A percentile compares a stretch with the other conserved stretches of the same genome.
phyloP scores from a whole-genome alignment of 2,797 vertebrate species.

The Platyrinchus mystaceus region DNA sequence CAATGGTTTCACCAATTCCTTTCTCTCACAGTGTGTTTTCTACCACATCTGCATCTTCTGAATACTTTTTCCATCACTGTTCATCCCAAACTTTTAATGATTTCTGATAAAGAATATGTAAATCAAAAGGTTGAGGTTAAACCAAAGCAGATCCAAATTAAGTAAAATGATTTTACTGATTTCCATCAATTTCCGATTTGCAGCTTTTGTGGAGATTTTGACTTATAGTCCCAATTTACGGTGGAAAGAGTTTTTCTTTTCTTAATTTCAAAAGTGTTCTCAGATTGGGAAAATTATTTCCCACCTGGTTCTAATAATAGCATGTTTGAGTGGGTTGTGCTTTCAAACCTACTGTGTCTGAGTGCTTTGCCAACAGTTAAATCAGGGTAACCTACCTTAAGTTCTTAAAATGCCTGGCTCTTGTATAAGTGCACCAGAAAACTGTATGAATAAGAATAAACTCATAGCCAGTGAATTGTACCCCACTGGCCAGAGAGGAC shows the following conservation, averaged over 20 bases:
- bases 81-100: background rate
- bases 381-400: constrained; percentile 46
- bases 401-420: background rate
- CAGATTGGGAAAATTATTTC: constrained; percentile 23
- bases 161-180: background rate
- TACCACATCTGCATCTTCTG: background rate
- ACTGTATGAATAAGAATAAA: background rate
- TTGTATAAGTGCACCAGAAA: constrained; percentile 39
- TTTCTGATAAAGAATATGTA: background rate
- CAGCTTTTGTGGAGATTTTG: background rate
- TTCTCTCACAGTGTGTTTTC: background rate
- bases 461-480: background rate
- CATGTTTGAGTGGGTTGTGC: constrained; percentile 20
- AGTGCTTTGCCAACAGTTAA: constrained; percentile 38
- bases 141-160: background rate
- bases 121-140: background rate
- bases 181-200: background rate
- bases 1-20: background rate
- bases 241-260: background rate
- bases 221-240: background rate
- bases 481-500: background rate
- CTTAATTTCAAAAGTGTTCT: background rate
- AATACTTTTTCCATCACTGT: background rate
- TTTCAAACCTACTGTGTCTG: constrained; percentile 17
- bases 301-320: constrained; percentile 54